Conservation (phyloP, 2,797 vertebrate genomes). For the Distichodus sexfasciatus region DNA sequence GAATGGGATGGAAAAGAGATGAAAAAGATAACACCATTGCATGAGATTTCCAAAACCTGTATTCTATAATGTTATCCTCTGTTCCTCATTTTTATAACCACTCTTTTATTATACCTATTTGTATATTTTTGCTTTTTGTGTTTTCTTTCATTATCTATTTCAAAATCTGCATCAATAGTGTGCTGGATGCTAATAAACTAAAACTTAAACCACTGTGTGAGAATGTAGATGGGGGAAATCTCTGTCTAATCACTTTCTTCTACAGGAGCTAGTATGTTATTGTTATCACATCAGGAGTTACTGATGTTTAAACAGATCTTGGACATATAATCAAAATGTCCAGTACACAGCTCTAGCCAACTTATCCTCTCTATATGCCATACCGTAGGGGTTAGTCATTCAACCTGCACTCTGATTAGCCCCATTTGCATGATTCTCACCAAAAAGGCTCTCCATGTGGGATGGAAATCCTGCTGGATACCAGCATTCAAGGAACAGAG, state of each 20-base stretch:
- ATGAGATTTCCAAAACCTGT: too few relatives aligned
- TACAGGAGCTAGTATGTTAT: not conserved
- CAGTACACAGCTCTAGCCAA: conserved; percentile 14
- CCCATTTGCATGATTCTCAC: too few relatives aligned
- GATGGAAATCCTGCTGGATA: too few relatives aligned
- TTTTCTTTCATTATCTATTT: not conserved
- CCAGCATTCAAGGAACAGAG: too few relatives aligned
- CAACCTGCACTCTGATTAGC: too few relatives aligned
- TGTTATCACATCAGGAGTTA: not conserved
- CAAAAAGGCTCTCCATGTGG: too few relatives aligned
- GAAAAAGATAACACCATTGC: too few relatives aligned
- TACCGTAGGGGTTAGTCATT: too few relatives aligned
- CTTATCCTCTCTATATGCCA: not conserved
- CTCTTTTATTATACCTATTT: not conserved
- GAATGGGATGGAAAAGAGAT: too few relatives aligned
- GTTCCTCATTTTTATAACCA: too few relatives aligned
- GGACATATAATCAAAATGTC: not conserved
- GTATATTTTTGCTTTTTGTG: not conserved
- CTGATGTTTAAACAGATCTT: not conserved
- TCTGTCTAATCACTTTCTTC: not conserved
- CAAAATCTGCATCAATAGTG: not conserved
- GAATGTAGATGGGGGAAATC: not conserved
- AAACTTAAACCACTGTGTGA: not conserved
- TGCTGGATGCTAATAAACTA: not conserved
- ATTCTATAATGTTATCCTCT: too few relatives aligned